Conservation (phyloP, 2,888 invertebrate genomes). For the Drosophila basisetae region DNA sequence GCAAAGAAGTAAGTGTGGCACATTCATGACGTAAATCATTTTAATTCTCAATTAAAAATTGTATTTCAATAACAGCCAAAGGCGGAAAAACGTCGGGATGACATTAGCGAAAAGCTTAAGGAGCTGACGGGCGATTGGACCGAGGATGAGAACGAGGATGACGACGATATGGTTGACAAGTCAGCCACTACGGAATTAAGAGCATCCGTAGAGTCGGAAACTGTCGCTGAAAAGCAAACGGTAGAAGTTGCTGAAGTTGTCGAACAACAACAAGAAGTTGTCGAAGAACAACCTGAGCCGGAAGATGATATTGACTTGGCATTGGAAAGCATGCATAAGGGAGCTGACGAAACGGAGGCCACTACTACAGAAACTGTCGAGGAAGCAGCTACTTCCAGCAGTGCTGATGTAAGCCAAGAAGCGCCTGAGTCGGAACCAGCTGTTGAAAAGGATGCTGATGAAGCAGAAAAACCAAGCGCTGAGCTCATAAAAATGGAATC, state of each 20-base stretch:
- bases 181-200: constrained; percentile 49
- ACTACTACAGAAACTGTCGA: constrained; percentile 13
- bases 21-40: neutral
- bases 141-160: constrained; percentile 84
- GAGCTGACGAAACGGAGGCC: constrained; percentile 48
- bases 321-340: constrained; percentile 76
- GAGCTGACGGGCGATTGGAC: constrained; percentile 85
- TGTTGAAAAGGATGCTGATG: constrained; percentile 30
- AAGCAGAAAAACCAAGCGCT: constrained; percentile 1
- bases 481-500: constrained; percentile 12
- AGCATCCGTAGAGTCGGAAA: constrained; percentile 66
- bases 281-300: constrained; percentile 43
- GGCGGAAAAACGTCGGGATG: constrained; percentile 73
- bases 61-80: constrained; percentile 48
- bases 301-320: constrained; percentile 82
- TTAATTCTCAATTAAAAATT: constrained; percentile 5
- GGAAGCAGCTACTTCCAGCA: constrained; percentile 26
- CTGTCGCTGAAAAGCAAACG: constrained; percentile 14
- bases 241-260: constrained; percentile 19
- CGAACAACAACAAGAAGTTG: constrained; percentile 28
- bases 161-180: constrained; percentile 54
- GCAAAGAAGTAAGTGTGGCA: constrained; percentile 64
- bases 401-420: constrained; percentile 36
- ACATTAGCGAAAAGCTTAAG: constrained; percentile 83
- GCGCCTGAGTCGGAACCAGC: constrained; percentile 7